Percentiles rank a stretch among this genome's conserved stretches.
phyloP scores from a whole-genome alignment of 2,113 vertebrate genomes.

The Pachypanchax playfairii region DNA sequence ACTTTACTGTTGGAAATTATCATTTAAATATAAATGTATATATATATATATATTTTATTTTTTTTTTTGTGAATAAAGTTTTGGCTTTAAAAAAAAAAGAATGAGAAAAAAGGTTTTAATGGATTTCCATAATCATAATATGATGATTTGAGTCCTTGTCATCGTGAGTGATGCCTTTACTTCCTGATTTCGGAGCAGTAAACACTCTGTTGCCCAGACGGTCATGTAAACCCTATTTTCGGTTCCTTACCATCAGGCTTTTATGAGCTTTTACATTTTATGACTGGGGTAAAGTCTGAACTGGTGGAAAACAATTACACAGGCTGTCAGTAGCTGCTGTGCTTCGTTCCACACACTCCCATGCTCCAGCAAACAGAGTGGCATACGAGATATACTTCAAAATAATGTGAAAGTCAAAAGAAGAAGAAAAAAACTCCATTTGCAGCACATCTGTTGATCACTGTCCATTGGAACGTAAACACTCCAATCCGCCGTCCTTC shows the following conservation, averaged over 20 bases:
- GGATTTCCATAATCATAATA: no score
- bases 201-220: not conserved
- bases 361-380: constrained; percentile 45
- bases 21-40: no score
- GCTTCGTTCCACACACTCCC: constrained; percentile 36
- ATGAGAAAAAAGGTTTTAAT: no score
- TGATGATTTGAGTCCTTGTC: not conserved
- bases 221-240: constrained; percentile 26
- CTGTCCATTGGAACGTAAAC: constrained; percentile 14
- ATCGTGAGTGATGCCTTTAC: constrained; percentile 11
- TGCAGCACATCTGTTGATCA: constrained; percentile 5
- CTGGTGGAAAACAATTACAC: constrained; percentile 64
- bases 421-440: constrained; percentile 1
- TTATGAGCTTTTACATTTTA: constrained; percentile 62
- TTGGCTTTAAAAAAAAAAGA: no score
- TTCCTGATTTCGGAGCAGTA: constrained; percentile 3
- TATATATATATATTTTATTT: no score
- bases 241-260: constrained; percentile 32
- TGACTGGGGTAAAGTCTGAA: constrained; percentile 59
- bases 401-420: constrained; percentile 41
- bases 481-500: constrained; percentile 17
- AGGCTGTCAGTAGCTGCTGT: constrained; percentile 59
- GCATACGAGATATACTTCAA: constrained; percentile 30
- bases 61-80: no score
- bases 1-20: no score